Conservation (phyloP, 2,113 vertebrate species). For the Castor canadensis region DNA sequence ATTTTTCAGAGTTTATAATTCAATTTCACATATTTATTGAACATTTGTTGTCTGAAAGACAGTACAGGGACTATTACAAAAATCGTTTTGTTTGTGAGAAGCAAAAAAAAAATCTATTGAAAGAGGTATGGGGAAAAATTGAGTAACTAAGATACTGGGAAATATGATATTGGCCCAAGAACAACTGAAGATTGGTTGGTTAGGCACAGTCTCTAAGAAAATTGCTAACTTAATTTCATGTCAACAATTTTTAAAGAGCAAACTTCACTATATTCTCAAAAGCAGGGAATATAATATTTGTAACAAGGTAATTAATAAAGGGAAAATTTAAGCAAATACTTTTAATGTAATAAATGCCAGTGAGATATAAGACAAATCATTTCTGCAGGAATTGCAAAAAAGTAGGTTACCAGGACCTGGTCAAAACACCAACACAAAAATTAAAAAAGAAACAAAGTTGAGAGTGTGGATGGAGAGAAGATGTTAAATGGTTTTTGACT, state of each 20-base stretch:
- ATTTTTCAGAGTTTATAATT: not conserved
- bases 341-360: conserved; percentile 45
- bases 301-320: conserved; percentile 51
- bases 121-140: not conserved
- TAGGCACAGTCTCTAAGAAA: not conserved
- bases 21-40: not conserved
- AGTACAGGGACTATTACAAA: not conserved
- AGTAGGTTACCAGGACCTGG: not conserved
- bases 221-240: not conserved
- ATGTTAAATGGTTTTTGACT: not conserved
- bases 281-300: not conserved
- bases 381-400: not conserved
- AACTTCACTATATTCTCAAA: not conserved
- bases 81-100: not conserved
- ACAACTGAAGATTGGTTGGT: not conserved
- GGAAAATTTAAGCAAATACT: not conserved
- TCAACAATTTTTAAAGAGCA: not conserved
- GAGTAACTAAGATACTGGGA: not conserved
- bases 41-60: not conserved
- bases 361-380: not conserved
- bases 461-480: not conserved
- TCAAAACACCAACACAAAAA: not conserved
- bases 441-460: not conserved
- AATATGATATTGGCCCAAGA: not conserved
- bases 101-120: not conserved